A percentile compares a stretch with the other conserved stretches of the same genome.
These are phyloP conservation scores for Podocnemis expansa DNA, from an alignment of 2,113 vertebrate genomes.

Conservation along the genomic window DNA sequence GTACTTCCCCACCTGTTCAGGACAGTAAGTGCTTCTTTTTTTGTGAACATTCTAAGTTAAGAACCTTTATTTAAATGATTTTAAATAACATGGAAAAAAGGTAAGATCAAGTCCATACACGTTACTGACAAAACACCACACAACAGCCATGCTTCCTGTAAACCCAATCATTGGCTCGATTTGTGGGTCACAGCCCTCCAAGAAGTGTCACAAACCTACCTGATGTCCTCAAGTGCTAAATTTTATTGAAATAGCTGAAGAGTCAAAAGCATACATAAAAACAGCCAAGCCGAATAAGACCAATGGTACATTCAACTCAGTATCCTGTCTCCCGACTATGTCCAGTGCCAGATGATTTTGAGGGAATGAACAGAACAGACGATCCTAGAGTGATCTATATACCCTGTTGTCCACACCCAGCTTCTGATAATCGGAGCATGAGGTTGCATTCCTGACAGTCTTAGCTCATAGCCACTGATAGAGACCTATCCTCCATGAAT, in stretches of 20 bases:
- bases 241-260: not conserved
- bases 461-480: not conserved
- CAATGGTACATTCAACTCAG: too few species aligned
- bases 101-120: not conserved
- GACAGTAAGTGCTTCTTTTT: slow-evolving; percentile 54
- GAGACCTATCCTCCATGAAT: not conserved
- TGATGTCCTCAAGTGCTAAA: not conserved
- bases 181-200: not conserved
- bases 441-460: too few species aligned
- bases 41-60: slow-evolving; percentile 2
- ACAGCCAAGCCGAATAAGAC: too few species aligned
- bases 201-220: not conserved
- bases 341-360: too few species aligned
- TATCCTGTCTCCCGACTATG: too few species aligned
- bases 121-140: not conserved
- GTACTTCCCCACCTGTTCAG: slow-evolving; percentile 42
- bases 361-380: too few species aligned
- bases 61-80: not conserved
- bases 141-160: accelerated
- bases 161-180: not conserved
- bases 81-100: accelerated
- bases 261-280: not conserved
- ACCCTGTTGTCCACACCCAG: too few species aligned
- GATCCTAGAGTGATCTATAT: too few species aligned
- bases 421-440: too few species aligned